Evolutionary conservation across 2,888 invertebrate genomes (phyloP).

Genomic region (Saturnia japonica): DNA sequence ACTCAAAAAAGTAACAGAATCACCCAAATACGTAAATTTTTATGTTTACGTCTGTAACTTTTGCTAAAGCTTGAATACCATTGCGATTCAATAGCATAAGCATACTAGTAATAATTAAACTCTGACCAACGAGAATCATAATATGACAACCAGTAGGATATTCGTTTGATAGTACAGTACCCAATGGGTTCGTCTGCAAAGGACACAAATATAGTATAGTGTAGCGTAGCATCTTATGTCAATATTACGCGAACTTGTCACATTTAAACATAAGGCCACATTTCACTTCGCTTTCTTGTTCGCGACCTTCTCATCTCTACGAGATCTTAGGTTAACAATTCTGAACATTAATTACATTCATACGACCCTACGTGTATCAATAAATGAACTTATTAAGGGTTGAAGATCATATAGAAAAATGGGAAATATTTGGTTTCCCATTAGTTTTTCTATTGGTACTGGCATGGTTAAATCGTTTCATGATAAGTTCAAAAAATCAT

Average conservation of each 20-base stretch:
- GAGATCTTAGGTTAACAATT: conserved; percentile 33
- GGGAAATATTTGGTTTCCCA: not conserved
- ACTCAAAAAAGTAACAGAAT: no score
- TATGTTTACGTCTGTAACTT: not conserved
- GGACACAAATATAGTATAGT: not conserved
- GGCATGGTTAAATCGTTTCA: conserved; percentile 1
- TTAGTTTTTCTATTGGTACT: conserved; percentile 2
- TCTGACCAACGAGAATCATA: not conserved
- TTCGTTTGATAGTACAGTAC: not conserved
- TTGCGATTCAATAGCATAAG: not conserved
- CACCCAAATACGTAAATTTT: not conserved
- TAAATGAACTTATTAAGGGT: not conserved
- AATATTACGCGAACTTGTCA: not conserved
- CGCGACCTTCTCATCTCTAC: conserved; percentile 26
- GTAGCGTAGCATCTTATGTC: not conserved
- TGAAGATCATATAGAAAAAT: not conserved
- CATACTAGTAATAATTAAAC: not conserved
- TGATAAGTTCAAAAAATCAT: conserved; percentile 17
- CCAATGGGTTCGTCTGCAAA: not conserved
- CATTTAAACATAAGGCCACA: conserved; percentile 16
- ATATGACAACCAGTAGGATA: not conserved
- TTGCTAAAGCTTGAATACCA: not conserved
- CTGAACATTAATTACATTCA: conserved; percentile 24
- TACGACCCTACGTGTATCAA: not conserved
- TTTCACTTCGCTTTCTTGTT: conserved; percentile 25